Evolutionary conservation across 2,888 invertebrate genomes (phyloP), one percentile per base, ranked within the genome.

Genomic region (Sepioteuthis lessoniana): DNA sequence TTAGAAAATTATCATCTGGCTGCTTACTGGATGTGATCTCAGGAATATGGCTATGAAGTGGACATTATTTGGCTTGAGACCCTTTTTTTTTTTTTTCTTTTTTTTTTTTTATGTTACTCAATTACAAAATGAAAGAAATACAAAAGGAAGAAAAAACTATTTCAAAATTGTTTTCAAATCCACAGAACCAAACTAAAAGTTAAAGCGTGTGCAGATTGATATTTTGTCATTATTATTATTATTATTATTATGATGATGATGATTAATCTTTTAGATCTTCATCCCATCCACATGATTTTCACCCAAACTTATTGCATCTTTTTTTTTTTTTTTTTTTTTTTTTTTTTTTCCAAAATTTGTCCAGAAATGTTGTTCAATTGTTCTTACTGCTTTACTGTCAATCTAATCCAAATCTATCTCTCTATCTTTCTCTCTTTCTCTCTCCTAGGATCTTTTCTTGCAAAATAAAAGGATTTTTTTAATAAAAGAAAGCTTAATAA

Each of bases 1-100:
- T 47, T 92, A 92, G 92, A 92, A 91, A 92, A 42, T 31, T 92
- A 92, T 92, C 92, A 92, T 92, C 42, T 46, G 92, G 46, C 92
- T 47, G 92, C 92, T 92, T 92, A 46, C 47, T 92, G 47, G 46
- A 92, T 47, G 46, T 42, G 42, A 92, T 92, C 92, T 92, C 92
- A 92, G 92, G 92, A 92, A 92, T 92, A 92, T 91, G 91, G 91
- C 91, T 91, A 91, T 46, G 92, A 92, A 42, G 42, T 92, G 76
- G 76, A 76, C 35, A 35, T 4, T n/a, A 76, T 16, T 76, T 76
- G 76, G 76, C 76, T 76, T 76, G 76, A 76, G 76, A 35, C 76
- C 76, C n/a, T n/a, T n/a, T n/a, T 76, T 76, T 76, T 13, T n/a
- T 76, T n/a, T n/a, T 76, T 76, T 76, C 10, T n/a, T n/a, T n/a